A percentile compares a stretch with the other conserved stretches of the same genome.
phyloP scores from a whole-genome alignment of 2,888 invertebrate species.

The Lithophane semibrunnea region DNA sequence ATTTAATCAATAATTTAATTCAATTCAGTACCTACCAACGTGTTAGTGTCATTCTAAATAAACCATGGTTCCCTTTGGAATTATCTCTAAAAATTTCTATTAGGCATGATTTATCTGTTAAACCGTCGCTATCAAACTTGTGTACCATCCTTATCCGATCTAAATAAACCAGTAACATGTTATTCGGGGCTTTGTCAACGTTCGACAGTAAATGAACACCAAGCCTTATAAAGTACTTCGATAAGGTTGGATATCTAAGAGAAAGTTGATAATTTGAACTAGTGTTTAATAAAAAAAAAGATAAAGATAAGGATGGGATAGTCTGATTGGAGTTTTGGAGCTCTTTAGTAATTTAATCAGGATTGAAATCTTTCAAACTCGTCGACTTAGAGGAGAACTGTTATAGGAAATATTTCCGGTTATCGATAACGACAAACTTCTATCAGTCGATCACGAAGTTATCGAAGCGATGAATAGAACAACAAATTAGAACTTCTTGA shows the following conservation, averaged over 20 bases:
- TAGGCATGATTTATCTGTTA: slow-evolving; percentile 31
- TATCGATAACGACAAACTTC: background rate
- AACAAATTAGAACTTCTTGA: background rate
- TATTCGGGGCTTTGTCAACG: slow-evolving; percentile 58
- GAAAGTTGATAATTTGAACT: slow-evolving; percentile 56
- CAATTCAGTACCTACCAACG: background rate
- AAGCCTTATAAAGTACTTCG: slow-evolving; percentile 56
- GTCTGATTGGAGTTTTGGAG: slow-evolving; percentile 35
- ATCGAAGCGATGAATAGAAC: background rate
- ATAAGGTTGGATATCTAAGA: slow-evolving; percentile 56
- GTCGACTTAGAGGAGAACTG: background rate
- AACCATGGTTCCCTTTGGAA: background rate
- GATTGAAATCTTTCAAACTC: slow-evolving; percentile 38
- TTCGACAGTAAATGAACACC: slow-evolving; percentile 62
- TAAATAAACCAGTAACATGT: slow-evolving; percentile 44
- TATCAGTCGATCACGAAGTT: background rate
- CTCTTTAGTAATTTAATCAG: slow-evolving; percentile 22
- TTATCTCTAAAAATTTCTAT: slow-evolving; percentile 30
- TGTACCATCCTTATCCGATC: slow-evolving; percentile 55
- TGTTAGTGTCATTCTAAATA: background rate
- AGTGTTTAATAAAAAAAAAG: slow-evolving; percentile 19
- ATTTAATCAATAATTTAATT: background rate
- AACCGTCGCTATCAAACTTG: slow-evolving; percentile 22
- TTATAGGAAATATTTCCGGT: background rate
- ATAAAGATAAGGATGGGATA: slow-evolving; percentile 20